Evolutionary conservation across 2,888 invertebrate genomes (phyloP).

Genomic region (Pelosia muscerda): DNA sequence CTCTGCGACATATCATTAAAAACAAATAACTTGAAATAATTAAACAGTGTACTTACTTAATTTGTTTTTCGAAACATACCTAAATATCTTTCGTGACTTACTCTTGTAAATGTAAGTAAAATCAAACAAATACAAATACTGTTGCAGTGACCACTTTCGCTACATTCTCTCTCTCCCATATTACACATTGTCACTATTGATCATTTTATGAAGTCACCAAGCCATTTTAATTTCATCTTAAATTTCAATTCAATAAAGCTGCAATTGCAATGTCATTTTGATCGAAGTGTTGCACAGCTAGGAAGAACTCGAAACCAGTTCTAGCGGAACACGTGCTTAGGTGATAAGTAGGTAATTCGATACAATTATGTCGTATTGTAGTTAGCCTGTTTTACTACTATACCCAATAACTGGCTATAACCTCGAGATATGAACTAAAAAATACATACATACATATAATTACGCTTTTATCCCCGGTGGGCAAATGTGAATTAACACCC

Average conservation of each 20-base stretch:
- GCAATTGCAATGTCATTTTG: constrained; percentile 40
- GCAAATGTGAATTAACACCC: too few relatives aligned
- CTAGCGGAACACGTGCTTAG: constrained; percentile 53
- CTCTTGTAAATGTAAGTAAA: not conserved
- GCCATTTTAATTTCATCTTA: not conserved
- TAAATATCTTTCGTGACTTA: not conserved
- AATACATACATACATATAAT: too few relatives aligned
- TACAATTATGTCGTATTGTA: constrained; percentile 50
- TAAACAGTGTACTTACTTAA: not conserved
- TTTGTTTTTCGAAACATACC: not conserved
- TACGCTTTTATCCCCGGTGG: too few relatives aligned
- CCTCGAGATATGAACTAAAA: not conserved
- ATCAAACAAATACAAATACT: not conserved
- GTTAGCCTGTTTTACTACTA: constrained; percentile 10
- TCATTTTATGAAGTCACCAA: constrained; percentile 20
- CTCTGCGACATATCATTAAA: too few relatives aligned
- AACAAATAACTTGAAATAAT: not conserved
- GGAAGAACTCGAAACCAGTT: constrained; percentile 53
- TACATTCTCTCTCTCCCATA: constrained; percentile 22
- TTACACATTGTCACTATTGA: constrained; percentile 33
- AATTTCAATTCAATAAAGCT: constrained; percentile 40
- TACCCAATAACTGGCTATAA: not conserved
- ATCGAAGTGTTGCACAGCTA: constrained; percentile 27
- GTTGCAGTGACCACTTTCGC: constrained; percentile 30
- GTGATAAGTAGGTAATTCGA: constrained; percentile 36